phyloP scores from a whole-genome alignment of 2,797 vertebrate species.

The Leptodactylus fallax region DNA sequence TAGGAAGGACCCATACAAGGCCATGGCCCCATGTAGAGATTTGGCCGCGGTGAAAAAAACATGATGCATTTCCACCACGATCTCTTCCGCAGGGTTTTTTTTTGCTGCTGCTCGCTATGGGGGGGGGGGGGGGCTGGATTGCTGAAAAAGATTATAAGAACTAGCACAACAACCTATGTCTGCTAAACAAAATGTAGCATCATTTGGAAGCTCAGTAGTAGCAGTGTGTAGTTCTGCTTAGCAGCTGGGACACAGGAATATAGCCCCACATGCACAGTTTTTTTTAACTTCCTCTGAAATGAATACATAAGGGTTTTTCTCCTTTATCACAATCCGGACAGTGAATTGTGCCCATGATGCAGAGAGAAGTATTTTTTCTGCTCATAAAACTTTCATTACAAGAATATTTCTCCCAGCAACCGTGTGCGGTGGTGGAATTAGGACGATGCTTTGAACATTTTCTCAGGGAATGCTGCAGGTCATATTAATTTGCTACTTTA shows the following conservation, averaged over 20 bases:
- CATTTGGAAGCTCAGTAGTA: neutral
- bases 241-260: neutral
- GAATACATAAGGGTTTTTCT: neutral
- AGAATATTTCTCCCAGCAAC: slow-evolving; percentile 28
- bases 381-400: slow-evolving; percentile 29
- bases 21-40: no score
- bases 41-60: no score
- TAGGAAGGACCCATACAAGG: no score
- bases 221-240: neutral
- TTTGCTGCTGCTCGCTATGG: no score
- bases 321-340: neutral
- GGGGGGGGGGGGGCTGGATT: no score
- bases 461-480: neutral
- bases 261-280: neutral
- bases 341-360: slow-evolving; percentile 4
- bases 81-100: no score
- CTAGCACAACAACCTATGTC: neutral
- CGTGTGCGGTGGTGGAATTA: slow-evolving; percentile 20
- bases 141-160: neutral
- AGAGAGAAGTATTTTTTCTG: slow-evolving; percentile 8
- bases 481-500: slow-evolving; percentile 27
- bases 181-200: neutral
- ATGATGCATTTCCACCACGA: no score
- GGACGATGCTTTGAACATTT: slow-evolving; percentile 23
- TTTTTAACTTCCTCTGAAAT: neutral